Evolutionary conservation across 1,140 invertebrate genomes (phyloP), one percentile per base, ranked within the genome.

Genomic region (Rhopalosiphum maidis): DNA sequence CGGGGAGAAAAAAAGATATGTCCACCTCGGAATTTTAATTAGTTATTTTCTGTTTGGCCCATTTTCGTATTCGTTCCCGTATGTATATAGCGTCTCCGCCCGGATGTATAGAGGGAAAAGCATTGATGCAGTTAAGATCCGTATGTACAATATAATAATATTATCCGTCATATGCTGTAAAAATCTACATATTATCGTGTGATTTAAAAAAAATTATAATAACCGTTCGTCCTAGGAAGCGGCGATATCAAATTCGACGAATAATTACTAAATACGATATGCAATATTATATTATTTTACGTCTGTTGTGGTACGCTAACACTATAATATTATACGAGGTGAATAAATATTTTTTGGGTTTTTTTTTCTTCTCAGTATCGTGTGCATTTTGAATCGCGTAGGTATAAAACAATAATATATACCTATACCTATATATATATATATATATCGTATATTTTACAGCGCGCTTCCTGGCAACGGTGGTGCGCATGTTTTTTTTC

Each of bases 1-100:
- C 18, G 23, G 35, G 68, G 41, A 83, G 41, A 91, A 51, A 83
- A 91, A 82, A 91, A 51, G 43, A 92, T 51, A 51, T 51, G 91
- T 92, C 91, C n/a, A 85, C 82, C 68, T 93, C 48, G 91, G 91
- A 93, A 93, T 93, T 93, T 93, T 93, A 93, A 93, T 93, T 93
- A 93, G 91, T 85, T 54, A 51, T 83, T 85, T 92, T 92, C n/a
- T 41, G 68, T 92, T 92, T 85, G 48, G 77, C 82, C 91, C 82
- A 93, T 93, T 93, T 93, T 83, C 22, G 90, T 92, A 30, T 92
- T 41, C 30, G 46, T 88, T 15, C 18, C n/a, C 7, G 35, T 54
- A 21, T 54, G 41, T 85, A 37, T 54, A 85, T 85, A 85, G 37
- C 83, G 46, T 51, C 25, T 30, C 41, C 87, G 6, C n/a, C 35